Evolutionary conservation across 2,888 invertebrate genomes (phyloP), one percentile per base, ranked within the genome.

Genomic region (Polylopha cassiicola): DNA sequence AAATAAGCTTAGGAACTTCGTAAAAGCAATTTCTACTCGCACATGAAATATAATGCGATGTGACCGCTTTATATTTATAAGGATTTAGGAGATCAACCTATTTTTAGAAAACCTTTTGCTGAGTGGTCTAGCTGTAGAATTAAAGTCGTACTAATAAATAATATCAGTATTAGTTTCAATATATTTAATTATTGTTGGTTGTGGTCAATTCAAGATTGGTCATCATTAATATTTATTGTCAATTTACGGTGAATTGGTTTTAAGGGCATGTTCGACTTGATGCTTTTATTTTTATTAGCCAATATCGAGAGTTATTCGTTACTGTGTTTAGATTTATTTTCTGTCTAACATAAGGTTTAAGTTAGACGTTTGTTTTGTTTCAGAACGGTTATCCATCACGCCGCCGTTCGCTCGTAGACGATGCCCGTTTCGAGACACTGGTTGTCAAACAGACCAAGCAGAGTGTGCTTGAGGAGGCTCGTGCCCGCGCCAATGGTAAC

Each of bases 331-430:
- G n/a, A n/a, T n/a, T n/a, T n/a, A n/a, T n/a, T n/a, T n/a, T n/a
- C n/a, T n/a, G n/a, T n/a, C n/a, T n/a, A n/a, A n/a, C n/a, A n/a
- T n/a, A n/a, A n/a, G n/a, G 22, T 37, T 27, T 28, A 22, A 22
- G 10, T 37, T 21, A 14, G n/a, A n/a, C n/a, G 44, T 48, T 47
- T 43, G 32, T 15, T 43, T 73, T 74, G 65, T 90, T 91, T 22
- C 88, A 98, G 98, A 97, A 98, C 88, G 98, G 98, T 49, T 98
- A 98, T 76, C 95, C 97, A 58, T 95, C 97, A 48, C 91, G 97
- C 65, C 92, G 97, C 61, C 93, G 98, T 65, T 98, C 98, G 50
- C 90, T 99, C 50, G 98, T 99, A 37, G 98, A 97, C 66, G 98
- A 99, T 84, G 98, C 99, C 57, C 93, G 97, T 62, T 98, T 99